Conservation (phyloP, 2,113 vertebrate genomes). For the Cygnus buccinator region DNA sequence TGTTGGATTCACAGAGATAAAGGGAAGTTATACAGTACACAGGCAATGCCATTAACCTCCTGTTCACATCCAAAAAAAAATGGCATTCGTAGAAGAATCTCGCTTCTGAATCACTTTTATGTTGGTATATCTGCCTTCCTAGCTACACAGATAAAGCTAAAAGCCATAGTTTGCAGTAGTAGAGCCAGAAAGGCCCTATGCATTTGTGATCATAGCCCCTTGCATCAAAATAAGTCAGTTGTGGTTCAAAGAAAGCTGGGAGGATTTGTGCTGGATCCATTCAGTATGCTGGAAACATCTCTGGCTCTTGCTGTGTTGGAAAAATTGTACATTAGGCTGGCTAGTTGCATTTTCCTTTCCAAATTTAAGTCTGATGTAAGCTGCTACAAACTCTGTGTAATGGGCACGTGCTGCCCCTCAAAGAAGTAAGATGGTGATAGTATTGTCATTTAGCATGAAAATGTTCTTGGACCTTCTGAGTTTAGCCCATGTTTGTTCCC, state of each 20-base stretch:
- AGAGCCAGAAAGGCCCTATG: neutral
- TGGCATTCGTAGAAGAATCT: neutral
- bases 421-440: neutral
- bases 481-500: neutral
- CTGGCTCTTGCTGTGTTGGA: neutral
- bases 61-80: neutral
- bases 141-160: neutral
- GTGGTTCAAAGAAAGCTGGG: neutral
- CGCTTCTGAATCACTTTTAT: neutral
- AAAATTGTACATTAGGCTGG: neutral
- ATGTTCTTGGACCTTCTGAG: neutral
- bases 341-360: neutral
- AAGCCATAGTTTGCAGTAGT: neutral
- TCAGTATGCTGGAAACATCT: neutral
- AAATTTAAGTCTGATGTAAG: neutral
- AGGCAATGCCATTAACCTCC: neutral
- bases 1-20: neutral
- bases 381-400: neutral
- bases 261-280: neutral
- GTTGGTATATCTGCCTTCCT: neutral
- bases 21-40: neutral
- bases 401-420: neutral
- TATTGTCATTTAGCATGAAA: neutral
- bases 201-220: neutral
- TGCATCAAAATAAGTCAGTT: neutral